Percentiles rank a stretch among this genome's conserved stretches.
These are phyloP conservation scores for Fringilla coelebs DNA, from an alignment of 2,797 vertebrate genomes.

Conservation along the genomic window DNA sequence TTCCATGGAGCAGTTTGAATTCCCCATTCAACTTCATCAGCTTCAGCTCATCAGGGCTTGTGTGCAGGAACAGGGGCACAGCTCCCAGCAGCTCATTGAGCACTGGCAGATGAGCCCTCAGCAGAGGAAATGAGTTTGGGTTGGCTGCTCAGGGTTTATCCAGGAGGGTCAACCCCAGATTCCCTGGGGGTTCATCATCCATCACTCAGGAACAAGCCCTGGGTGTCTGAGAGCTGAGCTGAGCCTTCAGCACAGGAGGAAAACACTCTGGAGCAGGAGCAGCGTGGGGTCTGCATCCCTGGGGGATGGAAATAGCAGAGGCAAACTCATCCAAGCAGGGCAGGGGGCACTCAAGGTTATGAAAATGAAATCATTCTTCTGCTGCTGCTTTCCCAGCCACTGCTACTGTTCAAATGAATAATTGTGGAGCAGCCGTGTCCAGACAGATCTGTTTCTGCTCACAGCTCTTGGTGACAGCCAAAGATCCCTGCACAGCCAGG, in stretches of 20 bases:
- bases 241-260: background rate
- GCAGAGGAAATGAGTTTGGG: background rate
- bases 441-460: conserved; percentile 35
- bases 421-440: background rate
- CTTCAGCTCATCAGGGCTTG: background rate
- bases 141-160: background rate
- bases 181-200: background rate
- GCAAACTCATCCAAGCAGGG: background rate
- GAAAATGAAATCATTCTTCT: conserved; percentile 65
- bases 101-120: background rate
- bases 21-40: background rate
- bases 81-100: background rate
- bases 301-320: background rate
- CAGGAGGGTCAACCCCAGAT: background rate
- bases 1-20: background rate
- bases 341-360: conserved; percentile 54
- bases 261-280: background rate
- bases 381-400: conserved; percentile 8
- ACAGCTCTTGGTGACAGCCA: background rate
- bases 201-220: background rate
- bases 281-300: background rate
- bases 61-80: background rate
- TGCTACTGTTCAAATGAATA: conserved; percentile 56
- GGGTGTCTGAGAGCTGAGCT: background rate
- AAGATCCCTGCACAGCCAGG: background rate